Evolutionary conservation across 1,140 invertebrate genomes (phyloP).

Genomic region (Episyrphus balteatus): DNA sequence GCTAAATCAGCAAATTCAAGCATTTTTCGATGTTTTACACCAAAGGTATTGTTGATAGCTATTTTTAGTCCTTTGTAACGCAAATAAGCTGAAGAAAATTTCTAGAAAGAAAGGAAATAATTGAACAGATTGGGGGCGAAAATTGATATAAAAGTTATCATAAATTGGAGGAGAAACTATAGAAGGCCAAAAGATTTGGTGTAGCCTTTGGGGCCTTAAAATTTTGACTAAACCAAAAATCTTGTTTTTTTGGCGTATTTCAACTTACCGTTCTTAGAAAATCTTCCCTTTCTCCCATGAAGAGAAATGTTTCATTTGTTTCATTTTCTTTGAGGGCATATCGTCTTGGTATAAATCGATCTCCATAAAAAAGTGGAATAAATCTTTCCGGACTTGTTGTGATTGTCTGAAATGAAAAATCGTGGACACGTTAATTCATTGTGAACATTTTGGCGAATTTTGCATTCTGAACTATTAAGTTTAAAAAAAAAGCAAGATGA

Average conservation of each 20-base stretch:
- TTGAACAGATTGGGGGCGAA: neutral
- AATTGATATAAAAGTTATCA: neutral
- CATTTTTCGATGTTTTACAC: slow-evolving; percentile 14
- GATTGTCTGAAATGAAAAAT: no score
- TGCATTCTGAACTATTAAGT: no score
- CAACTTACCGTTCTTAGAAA: slow-evolving; percentile 18
- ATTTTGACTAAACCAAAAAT: neutral
- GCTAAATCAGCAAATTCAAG: slow-evolving; percentile 16
- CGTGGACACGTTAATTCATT: no score
- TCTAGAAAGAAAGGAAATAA: neutral
- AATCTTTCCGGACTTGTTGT: no score
- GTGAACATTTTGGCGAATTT: no score
- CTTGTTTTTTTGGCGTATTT: no score
- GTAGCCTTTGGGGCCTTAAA: neutral
- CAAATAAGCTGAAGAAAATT: slow-evolving; percentile 17
- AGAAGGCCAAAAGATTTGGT: no score
- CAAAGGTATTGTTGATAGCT: slow-evolving; percentile 14
- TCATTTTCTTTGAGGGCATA: slow-evolving; percentile 13
- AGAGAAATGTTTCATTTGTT: slow-evolving; percentile 18
- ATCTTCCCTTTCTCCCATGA: slow-evolving; percentile 14
- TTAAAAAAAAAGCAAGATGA: no score
- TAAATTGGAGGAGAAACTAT: neutral
- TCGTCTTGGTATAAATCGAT: slow-evolving; percentile 29
- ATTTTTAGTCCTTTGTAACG: slow-evolving; percentile 15
- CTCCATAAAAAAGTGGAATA: slow-evolving; percentile 6